Evolutionary conservation across 2,113 vertebrate genomes (phyloP), one percentile per base, ranked within the genome.

Genomic region (Python bivittatus): DNA sequence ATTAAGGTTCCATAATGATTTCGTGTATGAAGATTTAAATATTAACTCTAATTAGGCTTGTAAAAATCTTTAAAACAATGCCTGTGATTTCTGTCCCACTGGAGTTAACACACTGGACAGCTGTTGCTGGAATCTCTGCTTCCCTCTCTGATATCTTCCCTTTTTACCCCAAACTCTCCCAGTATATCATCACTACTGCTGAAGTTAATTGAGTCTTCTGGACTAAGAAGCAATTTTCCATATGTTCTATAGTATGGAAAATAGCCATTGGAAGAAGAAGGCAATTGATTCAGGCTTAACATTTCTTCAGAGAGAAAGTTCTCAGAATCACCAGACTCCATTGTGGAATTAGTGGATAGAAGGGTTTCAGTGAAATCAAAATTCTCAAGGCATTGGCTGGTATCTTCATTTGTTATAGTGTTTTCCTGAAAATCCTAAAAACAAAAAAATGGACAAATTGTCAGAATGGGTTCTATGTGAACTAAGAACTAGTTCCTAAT

Each of bases 231-330:
- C 0, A 97, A 92, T 13, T 68, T 3, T 84, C 88, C 95, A 53
- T 97, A 94, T 0, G 93, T 96, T 88, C 94, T 96, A 86, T 97
- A 97, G 90, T 93, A 97, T 3, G 96, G 95, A 0, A 94, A 83
- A 0, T 91, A 95, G 0, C 88, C 95, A 0, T 1, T 0, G 29
- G 42, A 87, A 64, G 20, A 3, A 9, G 79, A 2, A 9, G 64
- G 33, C 54, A 4, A 4, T 0, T 83, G 72, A 0, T 38, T 7
- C 33, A 2, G 86, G 29, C 0, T 17, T 22, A 79, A 87, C 10
- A 60, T 42, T 38, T 8, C 0, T 0, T 88, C 72, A 57, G 54
- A 42, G 48, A 84, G 3, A 84, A 64, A 42, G 12, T 0, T 0
- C 0, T 1, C 22, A 53, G 87, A 58, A 10, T 2, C 0, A 0